Percentiles rank a stretch among this genome's conserved stretches.
Conservation (phyloP, 2,113 vertebrate genomes). For the Porphyrio hochstetteri region DNA sequence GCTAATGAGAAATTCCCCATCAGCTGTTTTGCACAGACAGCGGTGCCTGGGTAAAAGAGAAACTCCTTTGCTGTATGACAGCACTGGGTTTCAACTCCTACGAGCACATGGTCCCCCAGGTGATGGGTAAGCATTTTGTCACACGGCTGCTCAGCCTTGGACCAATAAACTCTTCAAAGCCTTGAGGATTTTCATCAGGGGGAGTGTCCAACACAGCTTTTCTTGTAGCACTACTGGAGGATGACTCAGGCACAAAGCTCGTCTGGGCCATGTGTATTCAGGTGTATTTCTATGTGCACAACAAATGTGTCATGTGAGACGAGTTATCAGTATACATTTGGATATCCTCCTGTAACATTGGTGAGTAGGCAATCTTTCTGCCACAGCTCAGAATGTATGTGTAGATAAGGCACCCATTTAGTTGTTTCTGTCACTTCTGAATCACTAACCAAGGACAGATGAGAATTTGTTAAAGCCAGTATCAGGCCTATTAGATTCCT, state of each 20-base stretch:
- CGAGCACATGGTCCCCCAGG: not conserved
- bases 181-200: not conserved
- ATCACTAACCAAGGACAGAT: not conserved
- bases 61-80: not conserved
- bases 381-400: not conserved
- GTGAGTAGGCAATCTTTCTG: not conserved
- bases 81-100: not conserved
- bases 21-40: not conserved
- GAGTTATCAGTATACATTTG: not conserved
- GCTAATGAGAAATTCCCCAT: not conserved
- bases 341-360: not conserved
- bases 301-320: not conserved
- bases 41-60: not conserved
- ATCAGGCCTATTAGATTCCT: not conserved
- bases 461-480: not conserved
- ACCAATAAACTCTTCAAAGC: not conserved
- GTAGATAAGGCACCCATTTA: not conserved
- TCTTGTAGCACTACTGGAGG: not conserved
- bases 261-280: not conserved
- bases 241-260: constrained; percentile 21
- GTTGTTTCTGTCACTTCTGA: not conserved
- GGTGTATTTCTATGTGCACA: constrained; percentile 4
- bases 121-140: not conserved
- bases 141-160: rapidly evolving
- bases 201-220: not conserved